Evolutionary conservation across 2,888 invertebrate species (phyloP), one percentile per base, ranked within the genome.

Genomic region (Aphrophora alni): DNA sequence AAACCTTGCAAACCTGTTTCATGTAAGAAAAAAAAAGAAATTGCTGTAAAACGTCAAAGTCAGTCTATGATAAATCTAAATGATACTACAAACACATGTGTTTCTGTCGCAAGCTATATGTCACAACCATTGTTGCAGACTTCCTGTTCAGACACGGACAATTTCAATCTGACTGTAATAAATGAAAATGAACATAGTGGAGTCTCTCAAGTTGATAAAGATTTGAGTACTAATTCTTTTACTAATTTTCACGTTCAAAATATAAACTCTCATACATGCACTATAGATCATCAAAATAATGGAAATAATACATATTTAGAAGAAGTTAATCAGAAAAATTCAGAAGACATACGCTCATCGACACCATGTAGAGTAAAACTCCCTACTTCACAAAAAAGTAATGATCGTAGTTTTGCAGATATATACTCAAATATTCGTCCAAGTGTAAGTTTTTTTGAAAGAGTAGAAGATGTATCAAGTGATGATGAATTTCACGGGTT

Each of bases 91-190:
- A 25, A 59, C 51, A 51, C 78, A 14, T 59, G 27, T 44, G 27
- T 24, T 24, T 59, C 78, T 10, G 59, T 73, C 0, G 12, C 51
- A 17, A 78, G 78, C 59, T 78, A 28, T 38, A 78, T 44, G 72
- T 78, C 78, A 21, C 73, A 78, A 33, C 78, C 78, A 21, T n/a
- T 68, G n/a, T 73, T 68, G 26, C 2, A 59, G 24, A 24, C 24
- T 21, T 59, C 24, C 25, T 73, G 27, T 44, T 8, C 10, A 8
- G 14, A 44, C 14, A 44, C 14, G 2, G 2, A 44, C 14, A 7
- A 44, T 44, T 7, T 14, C 44, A 12, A 44, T 44, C 44, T 44
- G 8, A 44, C 7, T 44, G 17, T 44, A 44, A 44, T 44, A 14
- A 7, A 44, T 44, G 44, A 44, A 44, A 44, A 44, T 44, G 44